Evolutionary conservation across 2,113 vertebrate species (phyloP), one percentile per base, ranked within the genome.

Genomic region (Pheucticus melanocephalus): DNA sequence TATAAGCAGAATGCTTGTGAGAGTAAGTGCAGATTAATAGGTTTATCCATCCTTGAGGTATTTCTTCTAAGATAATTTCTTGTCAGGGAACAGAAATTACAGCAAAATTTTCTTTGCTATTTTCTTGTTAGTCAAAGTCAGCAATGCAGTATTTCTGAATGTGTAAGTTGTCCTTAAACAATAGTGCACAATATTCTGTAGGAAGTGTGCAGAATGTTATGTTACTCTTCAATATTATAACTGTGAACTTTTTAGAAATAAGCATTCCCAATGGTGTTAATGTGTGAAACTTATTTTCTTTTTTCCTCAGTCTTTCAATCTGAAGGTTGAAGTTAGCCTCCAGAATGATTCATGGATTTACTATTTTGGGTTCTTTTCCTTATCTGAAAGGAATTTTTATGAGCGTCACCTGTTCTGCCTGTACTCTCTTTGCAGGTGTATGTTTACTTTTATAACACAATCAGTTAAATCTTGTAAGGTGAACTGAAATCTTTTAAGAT

Each of bases 361-460:
- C 56, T 95, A 82, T 88, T 97, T 94, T 70, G 86, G n/a, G 39
- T 91, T 95, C 84, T 90, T 95, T 93, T 82, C 66, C 85, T 96
- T 96, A 93, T 94, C 93, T 94, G 84, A 90, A 92, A 95, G 82
- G 96, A 96, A 97, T 97, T 95, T 97, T 96, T 97, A 97, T 59
- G 87, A 80, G 78, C 35, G 79, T 92, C 92, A 97, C 92, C 95
- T 97, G 95, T 90, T 96, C 75, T 78, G 64, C 79, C 37, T 81
- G 85, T 73, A 75, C 60, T 91, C 42, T 89, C 82, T 91, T 95
- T 73, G 59, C 75, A 92, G 59, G 31, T 85, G 45, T 47, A 42
- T 97, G 94, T 97, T 97, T 98, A 88, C 65, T 94, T 86, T 96
- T 95, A 89, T 96, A 97, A 97, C 86, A 95, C 51, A 70, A 66